Evolutionary conservation across 2,888 invertebrate genomes (phyloP).

Genomic region (Eurytoma adleriae): DNA sequence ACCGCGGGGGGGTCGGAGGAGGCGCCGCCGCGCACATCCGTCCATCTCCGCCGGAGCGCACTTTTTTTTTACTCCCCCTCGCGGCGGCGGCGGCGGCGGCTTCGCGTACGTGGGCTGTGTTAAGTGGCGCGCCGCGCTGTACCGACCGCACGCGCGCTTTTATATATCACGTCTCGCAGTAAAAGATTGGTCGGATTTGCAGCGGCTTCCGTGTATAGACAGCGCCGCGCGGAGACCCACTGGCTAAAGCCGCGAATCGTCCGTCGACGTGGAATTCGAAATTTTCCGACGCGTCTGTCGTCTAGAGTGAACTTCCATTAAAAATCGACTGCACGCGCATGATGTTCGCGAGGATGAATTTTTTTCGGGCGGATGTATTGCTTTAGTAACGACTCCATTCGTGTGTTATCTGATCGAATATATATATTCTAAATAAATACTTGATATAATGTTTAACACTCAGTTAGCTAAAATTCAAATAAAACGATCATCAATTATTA

Average conservation of each 20-base stretch:
- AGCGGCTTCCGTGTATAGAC: conserved; percentile 37
- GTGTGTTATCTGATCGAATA: no score
- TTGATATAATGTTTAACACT: no score
- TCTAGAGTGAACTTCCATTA: conserved; percentile 7
- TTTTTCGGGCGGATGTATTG: no score
- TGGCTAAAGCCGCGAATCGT: conserved; percentile 10
- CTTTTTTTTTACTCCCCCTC: conserved; percentile 21
- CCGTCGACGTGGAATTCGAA: conserved; percentile 6
- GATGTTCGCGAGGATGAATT: no score
- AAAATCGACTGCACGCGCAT: not conserved
- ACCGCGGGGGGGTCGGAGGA: not conserved
- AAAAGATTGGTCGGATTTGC: conserved; percentile 53
- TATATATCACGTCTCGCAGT: conserved; percentile 44
- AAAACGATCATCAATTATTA: no score
- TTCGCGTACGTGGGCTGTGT: conserved; percentile 39
- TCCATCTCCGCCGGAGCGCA: conserved; percentile 18
- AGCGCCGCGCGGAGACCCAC: conserved; percentile 23
- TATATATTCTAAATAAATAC: no score
- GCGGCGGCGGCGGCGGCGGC: not conserved
- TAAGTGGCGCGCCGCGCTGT: conserved; percentile 23
- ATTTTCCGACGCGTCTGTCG: not conserved
- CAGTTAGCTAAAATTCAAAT: no score
- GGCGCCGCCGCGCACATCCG: conserved; percentile 48
- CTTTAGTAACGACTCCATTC: no score
- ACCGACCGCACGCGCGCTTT: conserved; percentile 14